Base-by-base conservation (phyloP, 2,797 vertebrate species). In the Aratinga solstitialis region DNA sequence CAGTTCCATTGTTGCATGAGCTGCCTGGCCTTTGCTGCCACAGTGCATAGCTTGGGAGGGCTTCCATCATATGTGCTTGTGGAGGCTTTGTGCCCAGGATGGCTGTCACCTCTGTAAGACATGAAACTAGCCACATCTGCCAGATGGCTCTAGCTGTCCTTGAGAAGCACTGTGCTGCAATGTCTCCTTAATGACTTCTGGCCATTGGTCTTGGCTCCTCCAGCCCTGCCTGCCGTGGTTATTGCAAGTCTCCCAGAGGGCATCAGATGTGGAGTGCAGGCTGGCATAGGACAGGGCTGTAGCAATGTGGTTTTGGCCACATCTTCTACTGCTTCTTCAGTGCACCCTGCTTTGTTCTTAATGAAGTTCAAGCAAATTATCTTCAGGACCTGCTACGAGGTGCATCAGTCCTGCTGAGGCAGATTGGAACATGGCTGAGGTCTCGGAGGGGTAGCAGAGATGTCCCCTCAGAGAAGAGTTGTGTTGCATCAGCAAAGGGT, bases 21-120 rank as follows among this genome's bases (percentile, higher is more conserved):
- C 30, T 26, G 5, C 40, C 62, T 72, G 68, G 45, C 23, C 45
- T 62, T 40, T 63, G n/a, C 48, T 53, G 66, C 34, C 62, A 56
- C 26, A 1, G n/a, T 42, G 29, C 2, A 0, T 50, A 51, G 73
- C 62, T 34, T 69, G 10, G 65, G 38, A 56, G 17, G 50, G 1
- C 43, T 81, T 40, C 9, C 34, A 38, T 62, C 73, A 12, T 10
- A 11, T 0, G 0, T 18, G 26, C 32, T 58, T 30, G 29, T 26
- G 40, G 62, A 58, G 71, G 42, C 29, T 61, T 47, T 79, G 56
- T 6, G 47, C 17, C 45, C 53, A 66, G 69, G 40, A 36, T 30
- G 47, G 56, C 69, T 74, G 51, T 67, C 26, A 27, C 53, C 58
- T 65, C 62, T 73, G 74, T 0, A 14, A 62, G 32, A 75, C 15